A percentile compares a stretch with the other conserved stretches of the same genome.
Evolutionary conservation across 2,113 vertebrate species (phyloP).

Genomic region (Astur gentilis): DNA sequence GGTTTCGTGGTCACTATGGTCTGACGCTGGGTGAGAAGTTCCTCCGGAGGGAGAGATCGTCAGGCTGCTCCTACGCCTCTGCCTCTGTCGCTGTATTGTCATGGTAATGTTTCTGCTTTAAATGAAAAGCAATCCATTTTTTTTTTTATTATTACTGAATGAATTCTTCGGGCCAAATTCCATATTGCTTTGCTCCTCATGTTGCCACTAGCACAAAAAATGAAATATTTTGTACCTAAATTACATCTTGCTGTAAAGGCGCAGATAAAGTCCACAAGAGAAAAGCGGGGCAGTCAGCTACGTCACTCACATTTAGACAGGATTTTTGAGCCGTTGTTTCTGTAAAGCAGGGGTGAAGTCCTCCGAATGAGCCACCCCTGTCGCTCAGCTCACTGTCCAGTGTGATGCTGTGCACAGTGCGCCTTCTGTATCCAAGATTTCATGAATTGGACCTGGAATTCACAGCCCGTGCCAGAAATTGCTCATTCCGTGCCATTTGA

Average conservation of each 20-base stretch:
- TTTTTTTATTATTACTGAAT: background rate
- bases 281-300: background rate
- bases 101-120: background rate
- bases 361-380: accelerated
- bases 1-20: background rate
- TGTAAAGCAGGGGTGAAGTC: background rate
- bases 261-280: background rate
- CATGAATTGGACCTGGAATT: conserved; percentile 9
- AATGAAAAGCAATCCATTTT: background rate
- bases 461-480: background rate
- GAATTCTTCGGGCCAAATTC: background rate
- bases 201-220: background rate
- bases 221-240: background rate
- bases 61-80: background rate
- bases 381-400: background rate
- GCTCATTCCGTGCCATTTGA: background rate
- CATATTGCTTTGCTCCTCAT: background rate
- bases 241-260: background rate
- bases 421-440: background rate
- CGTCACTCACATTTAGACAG: background rate
- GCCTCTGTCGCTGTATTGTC: background rate
- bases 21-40: accelerated
- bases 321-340: background rate
- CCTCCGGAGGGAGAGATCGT: accelerated
- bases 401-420: background rate